Evolutionary conservation across 2,113 vertebrate species (phyloP).

Genomic region (Ardeotis arabs): DNA sequence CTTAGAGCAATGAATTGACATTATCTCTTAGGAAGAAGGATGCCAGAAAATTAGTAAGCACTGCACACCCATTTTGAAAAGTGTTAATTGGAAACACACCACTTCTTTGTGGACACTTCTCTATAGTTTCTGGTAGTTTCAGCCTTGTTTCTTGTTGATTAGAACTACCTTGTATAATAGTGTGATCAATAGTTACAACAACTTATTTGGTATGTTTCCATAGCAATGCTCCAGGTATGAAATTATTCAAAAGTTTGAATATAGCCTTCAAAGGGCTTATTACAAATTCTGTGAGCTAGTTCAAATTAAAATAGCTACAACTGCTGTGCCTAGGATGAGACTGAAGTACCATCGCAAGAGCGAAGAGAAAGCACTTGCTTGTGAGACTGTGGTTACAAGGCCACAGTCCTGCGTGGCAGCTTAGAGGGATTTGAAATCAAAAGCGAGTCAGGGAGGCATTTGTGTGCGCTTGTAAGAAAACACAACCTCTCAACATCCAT

Average conservation of each 20-base stretch:
- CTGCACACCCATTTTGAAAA: neutral
- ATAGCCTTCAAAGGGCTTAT: neutral
- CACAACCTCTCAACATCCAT: neutral
- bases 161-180: neutral
- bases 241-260: neutral
- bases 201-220: neutral
- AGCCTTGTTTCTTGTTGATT: neutral
- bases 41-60: neutral
- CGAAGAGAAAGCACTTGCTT: neutral
- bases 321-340: neutral
- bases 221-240: neutral
- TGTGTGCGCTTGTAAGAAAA: neutral
- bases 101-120: neutral
- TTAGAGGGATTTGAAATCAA: neutral
- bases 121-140: neutral
- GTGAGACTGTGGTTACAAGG: accelerated
- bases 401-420: neutral
- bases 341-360: neutral
- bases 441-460: neutral
- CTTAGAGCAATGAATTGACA: neutral
- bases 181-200: neutral
- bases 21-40: neutral
- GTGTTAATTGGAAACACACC: neutral
- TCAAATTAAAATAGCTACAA: neutral
- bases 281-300: neutral